phyloP scores from a whole-genome alignment of 2,888 invertebrate genomes.

The Athripsodes cinereus region DNA sequence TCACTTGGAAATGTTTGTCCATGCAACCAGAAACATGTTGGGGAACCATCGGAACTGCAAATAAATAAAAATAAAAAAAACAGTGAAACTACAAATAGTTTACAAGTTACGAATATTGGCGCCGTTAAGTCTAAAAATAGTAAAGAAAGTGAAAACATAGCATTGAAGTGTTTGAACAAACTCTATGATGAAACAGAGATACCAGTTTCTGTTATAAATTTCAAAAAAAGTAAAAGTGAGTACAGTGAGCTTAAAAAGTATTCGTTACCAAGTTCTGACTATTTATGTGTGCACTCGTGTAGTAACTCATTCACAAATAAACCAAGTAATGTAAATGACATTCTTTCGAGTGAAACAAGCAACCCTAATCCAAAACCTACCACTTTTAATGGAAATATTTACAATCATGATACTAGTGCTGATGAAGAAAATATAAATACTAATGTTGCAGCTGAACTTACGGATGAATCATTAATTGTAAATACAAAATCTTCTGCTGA shows the following conservation, averaged over 20 bases:
- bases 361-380: neutral
- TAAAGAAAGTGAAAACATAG: conserved; percentile 4
- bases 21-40: neutral
- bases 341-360: neutral
- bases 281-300: neutral
- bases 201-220: neutral
- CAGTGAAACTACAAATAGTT: conserved; percentile 1
- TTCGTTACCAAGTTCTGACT: neutral
- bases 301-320: neutral
- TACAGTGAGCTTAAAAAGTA: conserved; percentile 15
- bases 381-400: neutral
- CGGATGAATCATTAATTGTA: neutral
- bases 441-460: neutral
- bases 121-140: conserved; percentile 6
- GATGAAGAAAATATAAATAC: neutral
- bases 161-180: neutral
- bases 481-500: neutral
- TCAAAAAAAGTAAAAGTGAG: conserved; percentile 2
- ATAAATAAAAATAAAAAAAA: neutral
- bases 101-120: conserved; percentile 7
- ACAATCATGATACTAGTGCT: neutral
- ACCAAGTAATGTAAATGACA: neutral
- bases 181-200: neutral
- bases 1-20: conserved; percentile 5
- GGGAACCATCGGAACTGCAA: neutral